These are phyloP conservation scores for Parnassius orleans DNA, from an alignment of 2,888 invertebrate genomes.

Conservation along the genomic window DNA sequence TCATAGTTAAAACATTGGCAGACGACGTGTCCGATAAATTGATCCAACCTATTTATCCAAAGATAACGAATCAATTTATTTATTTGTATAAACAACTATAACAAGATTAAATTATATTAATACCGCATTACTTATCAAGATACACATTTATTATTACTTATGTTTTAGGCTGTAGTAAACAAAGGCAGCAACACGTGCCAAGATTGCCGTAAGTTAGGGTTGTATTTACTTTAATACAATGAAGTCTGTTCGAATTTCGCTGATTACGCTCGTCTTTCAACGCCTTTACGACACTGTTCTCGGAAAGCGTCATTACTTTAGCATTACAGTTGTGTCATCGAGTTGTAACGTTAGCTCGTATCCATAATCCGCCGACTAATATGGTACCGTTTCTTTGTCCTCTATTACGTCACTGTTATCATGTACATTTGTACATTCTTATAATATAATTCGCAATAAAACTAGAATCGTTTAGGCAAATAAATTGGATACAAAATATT, in stretches of 20 bases:
- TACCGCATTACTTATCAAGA: not conserved
- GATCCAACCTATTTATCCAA: too few species aligned
- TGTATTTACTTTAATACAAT: slow-evolving; percentile 19
- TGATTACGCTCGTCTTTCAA: slow-evolving; percentile 10
- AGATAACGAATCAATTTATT: too few species aligned
- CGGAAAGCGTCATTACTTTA: slow-evolving; percentile 16
- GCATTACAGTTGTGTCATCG: slow-evolving; percentile 13
- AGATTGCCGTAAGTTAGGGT: slow-evolving; percentile 6
- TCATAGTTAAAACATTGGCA: too few species aligned
- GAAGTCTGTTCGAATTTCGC: slow-evolving; percentile 22
- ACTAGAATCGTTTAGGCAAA: too few species aligned
- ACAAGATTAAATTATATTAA: not conserved
- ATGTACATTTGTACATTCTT: too few species aligned
- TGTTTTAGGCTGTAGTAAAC: not conserved
- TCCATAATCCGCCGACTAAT: not conserved
- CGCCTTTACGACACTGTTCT: slow-evolving; percentile 22
- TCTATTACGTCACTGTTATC: not conserved
- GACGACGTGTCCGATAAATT: too few species aligned
- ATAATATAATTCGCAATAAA: too few species aligned
- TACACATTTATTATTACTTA: slow-evolving; percentile 11
- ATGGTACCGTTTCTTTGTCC: not conserved
- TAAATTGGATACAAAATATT: too few species aligned
- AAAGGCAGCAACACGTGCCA: slow-evolving; percentile 15
- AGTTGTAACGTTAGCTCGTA: slow-evolving; percentile 4
- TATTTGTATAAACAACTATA: too few species aligned